Evolutionary conservation across 2,888 invertebrate genomes (phyloP).

Genomic region (Chesias legatella): DNA sequence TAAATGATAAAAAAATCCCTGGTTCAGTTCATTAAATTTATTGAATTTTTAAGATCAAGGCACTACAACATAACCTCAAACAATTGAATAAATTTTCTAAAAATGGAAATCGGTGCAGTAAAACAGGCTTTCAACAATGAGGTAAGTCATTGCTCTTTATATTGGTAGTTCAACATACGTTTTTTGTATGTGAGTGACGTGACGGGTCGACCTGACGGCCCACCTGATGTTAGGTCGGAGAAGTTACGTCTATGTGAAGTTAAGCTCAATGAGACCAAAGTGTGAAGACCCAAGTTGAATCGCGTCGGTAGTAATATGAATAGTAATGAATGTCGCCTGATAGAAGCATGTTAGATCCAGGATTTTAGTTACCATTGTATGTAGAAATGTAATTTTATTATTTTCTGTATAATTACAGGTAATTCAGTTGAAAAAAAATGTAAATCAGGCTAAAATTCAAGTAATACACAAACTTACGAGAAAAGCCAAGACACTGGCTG

Average conservation of each 20-base stretch:
- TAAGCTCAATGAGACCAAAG: too few relatives aligned
- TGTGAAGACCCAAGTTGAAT: too few relatives aligned
- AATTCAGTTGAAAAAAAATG: constrained; percentile 61
- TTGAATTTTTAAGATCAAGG: neutral
- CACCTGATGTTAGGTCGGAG: too few relatives aligned
- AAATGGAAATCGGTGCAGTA: constrained; percentile 74
- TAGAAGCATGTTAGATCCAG: too few relatives aligned
- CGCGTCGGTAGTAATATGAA: too few relatives aligned
- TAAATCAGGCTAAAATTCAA: constrained; percentile 68
- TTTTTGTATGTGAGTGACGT: too few relatives aligned
- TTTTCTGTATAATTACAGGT: constrained; percentile 48
- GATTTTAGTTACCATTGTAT: too few relatives aligned
- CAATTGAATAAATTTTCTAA: constrained; percentile 2
- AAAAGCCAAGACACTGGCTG: constrained; percentile 62
- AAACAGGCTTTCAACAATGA: constrained; percentile 75
- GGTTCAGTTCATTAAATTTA: too few relatives aligned
- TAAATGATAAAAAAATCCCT: too few relatives aligned
- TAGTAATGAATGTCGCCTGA: too few relatives aligned
- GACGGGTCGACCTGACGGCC: too few relatives aligned
- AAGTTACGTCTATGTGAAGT: too few relatives aligned
- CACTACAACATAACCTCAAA: constrained; percentile 35
- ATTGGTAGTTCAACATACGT: neutral
- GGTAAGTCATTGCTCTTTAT: constrained; percentile 40
- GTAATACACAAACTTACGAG: constrained; percentile 69
- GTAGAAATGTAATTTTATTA: neutral